phyloP scores from a whole-genome alignment of 2,888 invertebrate genomes.

The Asteroscopus sphinx region DNA sequence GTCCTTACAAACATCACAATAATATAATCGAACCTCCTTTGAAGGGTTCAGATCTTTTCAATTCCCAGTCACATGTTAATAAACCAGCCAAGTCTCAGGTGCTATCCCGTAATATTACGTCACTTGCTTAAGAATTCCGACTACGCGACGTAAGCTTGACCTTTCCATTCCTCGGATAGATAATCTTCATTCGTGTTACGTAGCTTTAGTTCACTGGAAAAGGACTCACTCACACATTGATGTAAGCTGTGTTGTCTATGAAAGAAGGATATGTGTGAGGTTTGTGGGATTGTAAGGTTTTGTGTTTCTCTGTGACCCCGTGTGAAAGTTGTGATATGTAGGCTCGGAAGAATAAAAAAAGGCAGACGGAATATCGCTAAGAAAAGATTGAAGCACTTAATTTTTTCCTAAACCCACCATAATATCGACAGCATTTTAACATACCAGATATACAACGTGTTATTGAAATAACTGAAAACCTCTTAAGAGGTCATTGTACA shows the following conservation, averaged over 20 bases:
- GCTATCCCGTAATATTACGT: slow-evolving; percentile 16
- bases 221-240: not conserved
- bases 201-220: slow-evolving; percentile 1
- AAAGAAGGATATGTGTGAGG: not conserved
- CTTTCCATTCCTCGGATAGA: slow-evolving; percentile 29
- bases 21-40: no score
- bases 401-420: no score
- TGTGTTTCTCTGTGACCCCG: not conserved
- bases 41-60: not conserved
- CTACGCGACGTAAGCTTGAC: slow-evolving; percentile 35
- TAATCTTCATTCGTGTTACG: slow-evolving; percentile 8
- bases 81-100: slow-evolving; percentile 14
- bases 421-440: no score
- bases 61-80: slow-evolving; percentile 3
- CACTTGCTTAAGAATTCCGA: slow-evolving; percentile 32
- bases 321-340: no score
- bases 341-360: no score
- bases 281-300: not conserved
- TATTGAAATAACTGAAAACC: no score
- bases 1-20: no score
- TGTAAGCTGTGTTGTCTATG: slow-evolving; percentile 4
- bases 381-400: no score
- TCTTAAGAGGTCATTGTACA: no score
- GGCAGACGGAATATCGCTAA: no score
- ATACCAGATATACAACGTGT: no score